Conservation (phyloP, 2,113 vertebrate species). For the Cathartes aura region DNA sequence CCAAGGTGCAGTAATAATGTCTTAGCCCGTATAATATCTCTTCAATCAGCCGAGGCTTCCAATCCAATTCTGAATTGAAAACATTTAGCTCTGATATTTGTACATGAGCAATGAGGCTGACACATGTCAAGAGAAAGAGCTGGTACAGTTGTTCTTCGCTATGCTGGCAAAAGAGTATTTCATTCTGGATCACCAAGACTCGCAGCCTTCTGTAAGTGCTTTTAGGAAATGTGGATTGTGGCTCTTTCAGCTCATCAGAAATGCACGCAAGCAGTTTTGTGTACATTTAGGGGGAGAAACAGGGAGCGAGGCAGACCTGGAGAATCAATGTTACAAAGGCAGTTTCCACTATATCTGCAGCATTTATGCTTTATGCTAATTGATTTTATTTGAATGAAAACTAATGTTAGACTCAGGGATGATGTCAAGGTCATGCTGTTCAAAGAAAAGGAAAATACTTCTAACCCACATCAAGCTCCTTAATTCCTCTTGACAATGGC, state of each 20-base stretch:
- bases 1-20: neutral
- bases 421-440: neutral
- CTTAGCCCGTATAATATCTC: neutral
- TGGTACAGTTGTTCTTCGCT: neutral
- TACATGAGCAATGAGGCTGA: neutral
- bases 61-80: conserved; percentile 1
- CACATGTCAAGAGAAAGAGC: neutral
- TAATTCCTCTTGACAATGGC: neutral
- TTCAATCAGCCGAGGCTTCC: neutral
- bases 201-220: neutral
- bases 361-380: neutral
- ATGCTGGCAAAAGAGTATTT: neutral
- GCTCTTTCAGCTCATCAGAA: neutral
- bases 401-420: neutral
- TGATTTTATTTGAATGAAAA: neutral
- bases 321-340: neutral
- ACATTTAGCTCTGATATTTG: neutral
- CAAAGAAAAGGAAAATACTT: neutral
- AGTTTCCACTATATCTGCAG: neutral
- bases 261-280: neutral
- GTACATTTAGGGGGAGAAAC: neutral
- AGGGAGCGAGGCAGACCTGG: neutral
- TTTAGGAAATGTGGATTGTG: neutral
- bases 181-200: neutral
- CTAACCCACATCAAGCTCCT: neutral